Conservation (phyloP, 1,140 invertebrate species). For the Drepana arcuata region DNA sequence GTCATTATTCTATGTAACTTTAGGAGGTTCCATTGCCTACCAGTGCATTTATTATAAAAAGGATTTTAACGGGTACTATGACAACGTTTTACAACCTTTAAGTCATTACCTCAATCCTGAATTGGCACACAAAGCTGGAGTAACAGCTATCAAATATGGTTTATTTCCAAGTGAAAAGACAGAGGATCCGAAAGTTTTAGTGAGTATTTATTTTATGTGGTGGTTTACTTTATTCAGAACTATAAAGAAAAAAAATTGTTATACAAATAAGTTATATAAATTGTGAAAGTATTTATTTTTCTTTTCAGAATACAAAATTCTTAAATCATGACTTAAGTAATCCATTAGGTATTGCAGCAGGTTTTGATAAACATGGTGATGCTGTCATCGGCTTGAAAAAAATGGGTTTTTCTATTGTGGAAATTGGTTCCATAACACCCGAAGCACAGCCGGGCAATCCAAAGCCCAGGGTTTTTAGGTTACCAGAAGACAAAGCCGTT, state of each 20-base stretch:
- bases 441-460: slow-evolving; percentile 92
- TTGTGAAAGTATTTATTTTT: slow-evolving; percentile 16
- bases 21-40: slow-evolving; percentile 75
- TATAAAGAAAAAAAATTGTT: too few species aligned
- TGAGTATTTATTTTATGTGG: slow-evolving; percentile 47
- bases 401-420: slow-evolving; percentile 95
- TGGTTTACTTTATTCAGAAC: too few species aligned
- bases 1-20: slow-evolving; percentile 69
- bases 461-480: slow-evolving; percentile 92
- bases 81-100: slow-evolving; percentile 80
- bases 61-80: slow-evolving; percentile 84
- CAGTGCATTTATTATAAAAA: slow-evolving; percentile 78
- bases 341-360: slow-evolving; percentile 96
- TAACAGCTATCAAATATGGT: slow-evolving; percentile 82
- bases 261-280: too few species aligned
- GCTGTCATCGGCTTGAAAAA: slow-evolving; percentile 86
- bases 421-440: slow-evolving; percentile 97
- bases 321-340: slow-evolving; percentile 84
- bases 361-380: slow-evolving; percentile 98
- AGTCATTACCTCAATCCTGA: slow-evolving; percentile 81
- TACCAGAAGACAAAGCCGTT: slow-evolving; percentile 88
- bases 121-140: slow-evolving; percentile 82
- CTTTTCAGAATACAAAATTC: slow-evolving; percentile 77
- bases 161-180: slow-evolving; percentile 75
- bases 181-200: slow-evolving; percentile 76